phyloP scores from a whole-genome alignment of 2,797 vertebrate species.

The Sebastes cheni region DNA sequence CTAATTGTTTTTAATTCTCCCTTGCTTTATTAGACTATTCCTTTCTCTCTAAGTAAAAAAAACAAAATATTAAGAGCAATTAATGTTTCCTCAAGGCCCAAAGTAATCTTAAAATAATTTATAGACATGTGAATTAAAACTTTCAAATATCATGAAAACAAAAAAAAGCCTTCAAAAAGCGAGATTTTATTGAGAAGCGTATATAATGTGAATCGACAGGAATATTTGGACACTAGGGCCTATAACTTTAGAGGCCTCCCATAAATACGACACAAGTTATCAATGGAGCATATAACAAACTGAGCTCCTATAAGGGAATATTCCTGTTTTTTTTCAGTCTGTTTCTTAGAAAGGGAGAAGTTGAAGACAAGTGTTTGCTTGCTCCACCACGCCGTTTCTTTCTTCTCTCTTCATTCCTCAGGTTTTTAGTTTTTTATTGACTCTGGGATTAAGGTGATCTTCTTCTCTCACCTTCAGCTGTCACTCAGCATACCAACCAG shows the following conservation, averaged over 20 bases:
- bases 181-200: background rate
- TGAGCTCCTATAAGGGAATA: background rate
- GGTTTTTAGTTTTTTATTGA: conserved; percentile 62
- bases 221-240: background rate
- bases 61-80: background rate
- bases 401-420: conserved; percentile 41
- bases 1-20: background rate
- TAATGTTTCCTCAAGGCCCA: background rate
- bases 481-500: conserved; percentile 21
- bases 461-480: conserved; percentile 64
- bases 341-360: background rate
- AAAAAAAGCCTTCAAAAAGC: background rate
- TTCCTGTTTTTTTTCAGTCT: background rate
- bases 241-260: conserved; percentile 25
- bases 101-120: background rate
- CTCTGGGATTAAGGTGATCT: conserved; percentile 48
- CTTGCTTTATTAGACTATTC: background rate
- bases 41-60: background rate
- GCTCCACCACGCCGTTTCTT: background rate
- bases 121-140: background rate
- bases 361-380: conserved; percentile 26
- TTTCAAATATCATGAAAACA: background rate
- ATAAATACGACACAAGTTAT: background rate
- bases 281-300: background rate
- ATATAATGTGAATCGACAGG: background rate